Conservation (phyloP, 2,797 vertebrate genomes). For the Erethizon dorsatum region DNA sequence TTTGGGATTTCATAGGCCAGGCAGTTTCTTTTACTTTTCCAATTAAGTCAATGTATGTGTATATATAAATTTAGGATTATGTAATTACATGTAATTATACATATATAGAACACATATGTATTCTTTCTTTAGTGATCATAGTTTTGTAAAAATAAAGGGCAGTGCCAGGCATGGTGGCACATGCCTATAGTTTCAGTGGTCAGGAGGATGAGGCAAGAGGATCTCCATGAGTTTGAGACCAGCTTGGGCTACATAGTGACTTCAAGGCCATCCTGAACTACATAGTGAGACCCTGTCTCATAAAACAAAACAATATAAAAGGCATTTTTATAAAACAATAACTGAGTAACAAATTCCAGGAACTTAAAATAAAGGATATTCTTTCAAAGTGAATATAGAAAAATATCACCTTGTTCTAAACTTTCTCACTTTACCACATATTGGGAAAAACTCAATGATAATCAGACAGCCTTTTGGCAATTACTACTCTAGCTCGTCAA, state of each 20-base stretch:
- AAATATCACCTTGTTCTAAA: background rate
- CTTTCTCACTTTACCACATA: background rate
- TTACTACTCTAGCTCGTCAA: background rate
- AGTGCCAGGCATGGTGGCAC: background rate
- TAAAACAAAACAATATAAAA: background rate
- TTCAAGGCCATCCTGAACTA: background rate
- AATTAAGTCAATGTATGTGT: background rate
- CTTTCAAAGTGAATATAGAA: background rate
- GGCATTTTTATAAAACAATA: background rate
- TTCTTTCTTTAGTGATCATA: background rate
- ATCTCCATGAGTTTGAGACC: background rate
- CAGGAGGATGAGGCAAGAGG: background rate
- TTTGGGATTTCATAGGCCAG: constrained; percentile 11
- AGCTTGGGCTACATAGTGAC: background rate
- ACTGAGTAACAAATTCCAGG: background rate
- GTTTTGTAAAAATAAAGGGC: constrained; percentile 12
- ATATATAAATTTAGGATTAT: background rate
- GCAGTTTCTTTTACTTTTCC: constrained; percentile 16
- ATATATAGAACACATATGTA: background rate
- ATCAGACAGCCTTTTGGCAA: background rate
- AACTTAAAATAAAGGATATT: background rate
- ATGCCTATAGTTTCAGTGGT: background rate
- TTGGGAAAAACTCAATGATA: background rate
- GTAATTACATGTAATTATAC: background rate
- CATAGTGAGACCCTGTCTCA: background rate